Evolutionary conservation across 2,888 invertebrate genomes (phyloP), one percentile per base, ranked within the genome.

Genomic region (Nipponacmea schrenckii): DNA sequence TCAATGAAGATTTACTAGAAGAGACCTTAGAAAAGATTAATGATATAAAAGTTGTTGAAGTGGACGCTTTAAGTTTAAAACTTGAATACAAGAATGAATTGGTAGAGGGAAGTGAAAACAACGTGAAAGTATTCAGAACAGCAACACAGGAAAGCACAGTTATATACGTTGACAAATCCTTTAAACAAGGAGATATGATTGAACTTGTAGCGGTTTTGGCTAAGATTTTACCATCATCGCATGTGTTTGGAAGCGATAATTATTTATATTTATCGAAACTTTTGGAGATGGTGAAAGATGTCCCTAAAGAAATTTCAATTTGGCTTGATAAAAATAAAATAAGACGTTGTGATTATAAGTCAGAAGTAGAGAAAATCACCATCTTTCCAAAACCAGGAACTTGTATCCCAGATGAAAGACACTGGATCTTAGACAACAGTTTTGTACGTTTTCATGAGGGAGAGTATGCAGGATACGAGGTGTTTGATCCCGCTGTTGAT

Each of bases 381-480:
- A 46, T 63, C 12, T 71, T 63, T 62, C 70, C 70, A 20, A 44
- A 44, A 15, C 66, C 46, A 8, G 70, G 70, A n/a, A 56, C 63
- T 15, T 67, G 62, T 12, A 67, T 71, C 27, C 70, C 70, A 5
- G 48, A 31, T 1, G 27, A 31, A 39, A 62, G 65, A 62, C 70
- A 71, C 39, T 20, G 24, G n/a, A 5, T 71, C n/a, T 26, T 71
- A 45, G 67, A 71, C 45, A 56, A 71, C 27, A 63, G 67, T 26
- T 15, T 67, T 7, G 50, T 62, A 20, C 62, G 66, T 10, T 71
- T 62, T 65, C 17, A 71, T 26, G 27, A 2, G 1, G 12, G 2
- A 10, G 70, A 71, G 26, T 62, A 63, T 46, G 70, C 67, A 1
- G 70, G 62, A n/a, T 67, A 67, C 44, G 67, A 71, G 27, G 20